Percentiles rank a stretch among this genome's conserved stretches.
Conservation (phyloP, 2,797 vertebrate species). For the Acanthis flammea region DNA sequence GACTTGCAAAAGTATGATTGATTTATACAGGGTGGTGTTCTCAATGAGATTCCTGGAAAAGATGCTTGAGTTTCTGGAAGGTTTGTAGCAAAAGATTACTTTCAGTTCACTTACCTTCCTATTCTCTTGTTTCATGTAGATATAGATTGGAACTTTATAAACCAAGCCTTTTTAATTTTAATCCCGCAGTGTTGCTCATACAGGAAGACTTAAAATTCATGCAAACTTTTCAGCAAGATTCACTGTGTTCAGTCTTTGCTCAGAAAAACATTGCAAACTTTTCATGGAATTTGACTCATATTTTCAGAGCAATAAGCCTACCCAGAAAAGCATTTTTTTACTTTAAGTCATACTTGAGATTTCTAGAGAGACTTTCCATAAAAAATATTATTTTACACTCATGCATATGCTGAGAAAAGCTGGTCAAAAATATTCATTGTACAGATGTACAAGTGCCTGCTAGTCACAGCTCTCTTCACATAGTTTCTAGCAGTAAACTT, state of each 20-base stretch:
- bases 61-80: not conserved
- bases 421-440: not conserved
- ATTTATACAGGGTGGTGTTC: not conserved
- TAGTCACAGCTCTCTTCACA: not conserved
- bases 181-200: not conserved
- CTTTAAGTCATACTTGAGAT: not conserved
- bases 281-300: not conserved
- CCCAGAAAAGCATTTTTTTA: not conserved
- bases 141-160: constrained; percentile 31
- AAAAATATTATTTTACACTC: not conserved
- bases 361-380: not conserved
- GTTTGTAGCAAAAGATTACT: not conserved
- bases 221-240: not conserved
- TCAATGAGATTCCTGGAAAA: not conserved
- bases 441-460: not conserved
- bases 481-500: not conserved
- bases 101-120: not conserved
- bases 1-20: not conserved
- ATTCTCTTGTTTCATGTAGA: constrained; percentile 7
- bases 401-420: not conserved
- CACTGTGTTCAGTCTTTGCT: not conserved
- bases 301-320: not conserved
- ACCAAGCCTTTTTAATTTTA: not conserved
- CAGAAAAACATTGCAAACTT: not conserved
- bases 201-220: constrained; percentile 9